Base-by-base conservation (phyloP, 2,888 invertebrate genomes). In the Mythimna albipuncta region DNA sequence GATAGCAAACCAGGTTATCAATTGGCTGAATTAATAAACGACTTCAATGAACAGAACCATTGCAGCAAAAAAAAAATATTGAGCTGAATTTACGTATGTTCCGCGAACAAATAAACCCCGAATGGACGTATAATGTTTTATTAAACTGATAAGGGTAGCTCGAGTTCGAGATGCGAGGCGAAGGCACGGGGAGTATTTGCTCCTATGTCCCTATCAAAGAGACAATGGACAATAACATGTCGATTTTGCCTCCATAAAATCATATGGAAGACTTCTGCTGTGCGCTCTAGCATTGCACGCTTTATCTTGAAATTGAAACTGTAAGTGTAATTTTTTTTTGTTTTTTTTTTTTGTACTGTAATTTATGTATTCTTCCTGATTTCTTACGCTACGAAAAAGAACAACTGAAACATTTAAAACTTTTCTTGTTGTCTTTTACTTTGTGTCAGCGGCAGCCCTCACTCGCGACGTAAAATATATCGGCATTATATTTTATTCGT, bases 91-190 rank as follows among this genome's bases (percentile, higher is more conserved):
- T 38, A 47, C n/a, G 13, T n/a, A 47, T 16, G 47, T 47, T 47
- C 16, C 47, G 19, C 47, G 47, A 47, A 47, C 65, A 57, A 55
- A 38, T 38, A 32, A 50, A 62, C 52, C 44, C 38, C n/a, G 9
- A 75, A 76, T 61, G 47, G 54, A 69, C n/a, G 58, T 58, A 50
- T 55, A 67, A 59, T 72, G 69, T 57, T 78, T 65, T 63, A 75
- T 63, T 78, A 67, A 75, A 74, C 55, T 59, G 44, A 61, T 52
- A 70, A 57, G 55, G 26, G 4, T 5, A 38, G 10, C n/a, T 6
- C 7, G 19, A 19, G 11, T 10, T 35, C 3, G 64, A 59, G 38
- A 58, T 65, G 13, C 32, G 44, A 64, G 44, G 11, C 11, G 13
- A 62, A 57, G 11, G 32, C 16, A 72, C 38, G 54, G 47, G 47